Conservation (phyloP, 1,140 invertebrate species). For the Diprion similis region DNA sequence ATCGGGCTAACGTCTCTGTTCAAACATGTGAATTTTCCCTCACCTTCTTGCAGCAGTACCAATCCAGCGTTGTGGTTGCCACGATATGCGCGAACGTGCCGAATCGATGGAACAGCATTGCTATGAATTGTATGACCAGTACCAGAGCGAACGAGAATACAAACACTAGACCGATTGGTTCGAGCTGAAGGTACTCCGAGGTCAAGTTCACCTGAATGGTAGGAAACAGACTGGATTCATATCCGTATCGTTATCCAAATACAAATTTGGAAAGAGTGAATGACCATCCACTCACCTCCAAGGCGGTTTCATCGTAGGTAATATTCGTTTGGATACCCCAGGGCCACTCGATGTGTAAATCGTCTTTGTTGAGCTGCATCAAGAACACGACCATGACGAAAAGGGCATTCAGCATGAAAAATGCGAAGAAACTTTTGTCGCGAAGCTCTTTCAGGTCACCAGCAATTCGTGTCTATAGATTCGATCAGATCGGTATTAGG, state of each 20-base stretch:
- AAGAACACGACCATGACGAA: conserved; percentile 84
- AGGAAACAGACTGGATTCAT: conserved; percentile 11
- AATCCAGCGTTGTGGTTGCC: conserved; percentile 72
- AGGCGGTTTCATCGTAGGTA: conserved; percentile 61
- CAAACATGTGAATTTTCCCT: conserved; percentile 26
- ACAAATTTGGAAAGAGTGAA: conserved; percentile 9
- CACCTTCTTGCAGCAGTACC: conserved; percentile 43
- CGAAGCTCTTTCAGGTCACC: conserved; percentile 71
- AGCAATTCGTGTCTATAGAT: background rate
- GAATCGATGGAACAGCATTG: conserved; percentile 87
- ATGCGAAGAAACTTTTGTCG: conserved; percentile 78
- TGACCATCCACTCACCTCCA: conserved; percentile 32
- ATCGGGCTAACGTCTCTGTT: conserved; percentile 29
- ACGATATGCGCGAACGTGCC: conserved; percentile 85
- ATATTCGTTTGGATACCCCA: conserved; percentile 72
- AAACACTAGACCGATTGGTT: conserved; percentile 81
- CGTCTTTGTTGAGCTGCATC: conserved; percentile 78
- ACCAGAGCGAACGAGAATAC: conserved; percentile 74
- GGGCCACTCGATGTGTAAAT: conserved; percentile 75
- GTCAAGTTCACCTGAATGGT: conserved; percentile 56
- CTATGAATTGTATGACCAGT: conserved; percentile 79
- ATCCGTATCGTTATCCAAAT: background rate
- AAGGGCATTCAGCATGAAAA: conserved; percentile 84
- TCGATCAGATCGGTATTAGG: background rate
- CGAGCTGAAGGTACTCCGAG: conserved; percentile 69